A percentile compares a stretch with the other conserved stretches of the same genome.
These are phyloP conservation scores for Tachysurus vachellii DNA, from an alignment of 2,113 vertebrate genomes.

Conservation along the genomic window DNA sequence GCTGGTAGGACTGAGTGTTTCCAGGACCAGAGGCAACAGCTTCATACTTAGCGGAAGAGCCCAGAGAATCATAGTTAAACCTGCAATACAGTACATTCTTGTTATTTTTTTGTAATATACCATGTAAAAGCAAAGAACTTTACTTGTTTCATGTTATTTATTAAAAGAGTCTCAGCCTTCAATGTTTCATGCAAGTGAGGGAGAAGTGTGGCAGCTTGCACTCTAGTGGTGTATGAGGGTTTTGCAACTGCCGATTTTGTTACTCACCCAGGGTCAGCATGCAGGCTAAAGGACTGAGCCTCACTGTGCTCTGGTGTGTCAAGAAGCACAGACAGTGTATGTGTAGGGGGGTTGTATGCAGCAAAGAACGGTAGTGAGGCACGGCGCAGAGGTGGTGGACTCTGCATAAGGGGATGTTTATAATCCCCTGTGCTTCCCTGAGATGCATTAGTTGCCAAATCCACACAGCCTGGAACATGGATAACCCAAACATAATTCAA, in stretches of 20 bases:
- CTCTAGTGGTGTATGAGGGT: conserved; percentile 24
- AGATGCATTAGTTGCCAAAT: conserved; percentile 55
- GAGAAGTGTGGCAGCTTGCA: background rate
- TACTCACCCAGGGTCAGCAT: conserved; percentile 72
- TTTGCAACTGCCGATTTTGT: conserved; percentile 15
- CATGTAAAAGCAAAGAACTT: background rate
- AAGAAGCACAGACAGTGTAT: conserved; percentile 46
- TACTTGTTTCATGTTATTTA: background rate
- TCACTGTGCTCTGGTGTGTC: conserved; percentile 60
- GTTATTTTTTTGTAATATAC: background rate
- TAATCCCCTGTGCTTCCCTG: conserved; percentile 62
- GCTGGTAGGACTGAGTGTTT: conserved; percentile 62
- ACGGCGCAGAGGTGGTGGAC: conserved; percentile 86
- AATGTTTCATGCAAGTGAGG: background rate
- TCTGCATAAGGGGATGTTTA: conserved; percentile 76
- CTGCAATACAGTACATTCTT: conserved; percentile 33
- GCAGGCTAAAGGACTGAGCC: conserved; percentile 63
- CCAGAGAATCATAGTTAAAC: conserved; percentile 71
- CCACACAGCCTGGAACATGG: conserved; percentile 44
- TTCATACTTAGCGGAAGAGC: conserved; percentile 57
- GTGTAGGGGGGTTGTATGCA: conserved; percentile 45
- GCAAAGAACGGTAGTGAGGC: conserved; percentile 74
- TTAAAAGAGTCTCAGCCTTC: background rate
- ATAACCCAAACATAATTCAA: conserved; percentile 27
- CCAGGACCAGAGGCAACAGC: conserved; percentile 70